Percentiles rank a stretch among this genome's conserved stretches.
Evolutionary conservation across 2,888 invertebrate species (phyloP).

Genomic region (Zeuzera pyrina): DNA sequence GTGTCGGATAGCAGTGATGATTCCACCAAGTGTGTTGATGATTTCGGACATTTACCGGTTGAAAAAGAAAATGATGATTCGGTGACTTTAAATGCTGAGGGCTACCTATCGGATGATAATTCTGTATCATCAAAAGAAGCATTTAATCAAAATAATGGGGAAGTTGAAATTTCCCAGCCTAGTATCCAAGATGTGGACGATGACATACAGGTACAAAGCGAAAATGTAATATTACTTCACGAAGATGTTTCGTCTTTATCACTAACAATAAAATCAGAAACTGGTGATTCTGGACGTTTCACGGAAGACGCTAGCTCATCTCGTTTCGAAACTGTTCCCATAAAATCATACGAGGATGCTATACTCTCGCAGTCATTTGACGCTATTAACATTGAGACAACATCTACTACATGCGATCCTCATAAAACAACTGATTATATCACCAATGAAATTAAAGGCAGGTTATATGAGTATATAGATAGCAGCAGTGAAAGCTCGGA

Average conservation of each 20-base stretch:
- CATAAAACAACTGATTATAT: slow-evolving; percentile 20
- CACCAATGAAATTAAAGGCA: slow-evolving; percentile 9
- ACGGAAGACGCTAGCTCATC: slow-evolving; percentile 58
- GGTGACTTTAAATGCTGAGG: slow-evolving; percentile 54
- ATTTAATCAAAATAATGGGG: slow-evolving; percentile 18
- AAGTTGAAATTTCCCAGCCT: slow-evolving; percentile 20
- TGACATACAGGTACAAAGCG: slow-evolving; percentile 30
- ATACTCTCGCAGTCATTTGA: slow-evolving; percentile 53
- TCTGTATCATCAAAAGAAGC: slow-evolving; percentile 34
- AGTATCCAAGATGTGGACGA: slow-evolving; percentile 24
- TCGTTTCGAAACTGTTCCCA: slow-evolving; percentile 35
- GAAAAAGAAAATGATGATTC: slow-evolving; percentile 45
- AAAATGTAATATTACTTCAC: slow-evolving; percentile 27
- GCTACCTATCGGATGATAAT: slow-evolving; percentile 53
- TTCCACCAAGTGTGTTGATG: slow-evolving; percentile 60
- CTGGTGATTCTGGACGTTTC: slow-evolving; percentile 55
- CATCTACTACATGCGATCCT: slow-evolving; percentile 16
- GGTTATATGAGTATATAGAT: slow-evolving; percentile 51
- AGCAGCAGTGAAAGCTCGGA: slow-evolving; percentile 55
- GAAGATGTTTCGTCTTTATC: slow-evolving; percentile 40
- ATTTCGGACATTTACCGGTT: slow-evolving; percentile 40
- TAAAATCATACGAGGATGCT: slow-evolving; percentile 46
- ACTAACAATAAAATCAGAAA: slow-evolving; percentile 51
- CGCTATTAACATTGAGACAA: slow-evolving; percentile 39
- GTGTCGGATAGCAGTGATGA: slow-evolving; percentile 56